phyloP scores from a whole-genome alignment of 2,888 invertebrate genomes.

The Melanargia galathea region DNA sequence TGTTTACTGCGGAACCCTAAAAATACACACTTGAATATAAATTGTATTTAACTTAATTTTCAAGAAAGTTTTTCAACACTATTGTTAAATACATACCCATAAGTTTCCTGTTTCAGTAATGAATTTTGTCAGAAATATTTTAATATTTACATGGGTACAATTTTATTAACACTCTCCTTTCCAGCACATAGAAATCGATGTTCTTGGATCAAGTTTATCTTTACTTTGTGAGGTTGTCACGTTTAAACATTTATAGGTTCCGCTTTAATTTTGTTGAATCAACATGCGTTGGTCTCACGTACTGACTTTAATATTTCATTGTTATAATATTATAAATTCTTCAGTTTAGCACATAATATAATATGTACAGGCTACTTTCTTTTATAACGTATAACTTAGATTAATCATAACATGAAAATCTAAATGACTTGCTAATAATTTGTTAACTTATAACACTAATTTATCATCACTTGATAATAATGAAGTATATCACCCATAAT shows the following conservation, averaged over 20 bases:
- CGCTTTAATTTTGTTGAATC: constrained; percentile 71
- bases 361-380: constrained; percentile 14
- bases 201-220: constrained; percentile 18
- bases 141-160: not conserved
- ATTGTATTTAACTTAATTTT: not conserved
- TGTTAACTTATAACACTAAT: too few relatives aligned
- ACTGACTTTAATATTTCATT: constrained; percentile 45
- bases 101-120: not conserved
- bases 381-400: not conserved
- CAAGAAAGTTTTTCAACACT: not conserved
- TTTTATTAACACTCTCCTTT: not conserved
- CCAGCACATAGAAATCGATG: not conserved
- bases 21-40: not conserved
- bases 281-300: constrained; percentile 75
- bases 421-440: too few relatives aligned
- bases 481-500: too few relatives aligned
- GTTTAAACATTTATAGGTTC: constrained; percentile 68
- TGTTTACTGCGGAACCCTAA: too few relatives aligned
- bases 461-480: too few relatives aligned
- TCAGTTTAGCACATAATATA: constrained; percentile 13
- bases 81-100: not conserved
- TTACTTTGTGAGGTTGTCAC: constrained; percentile 44
- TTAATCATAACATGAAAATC: too few relatives aligned
- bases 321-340: constrained; percentile 6
- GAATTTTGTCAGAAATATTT: not conserved